phyloP scores from a whole-genome alignment of 2,113 vertebrate genomes.

The Fregata magnificens region DNA sequence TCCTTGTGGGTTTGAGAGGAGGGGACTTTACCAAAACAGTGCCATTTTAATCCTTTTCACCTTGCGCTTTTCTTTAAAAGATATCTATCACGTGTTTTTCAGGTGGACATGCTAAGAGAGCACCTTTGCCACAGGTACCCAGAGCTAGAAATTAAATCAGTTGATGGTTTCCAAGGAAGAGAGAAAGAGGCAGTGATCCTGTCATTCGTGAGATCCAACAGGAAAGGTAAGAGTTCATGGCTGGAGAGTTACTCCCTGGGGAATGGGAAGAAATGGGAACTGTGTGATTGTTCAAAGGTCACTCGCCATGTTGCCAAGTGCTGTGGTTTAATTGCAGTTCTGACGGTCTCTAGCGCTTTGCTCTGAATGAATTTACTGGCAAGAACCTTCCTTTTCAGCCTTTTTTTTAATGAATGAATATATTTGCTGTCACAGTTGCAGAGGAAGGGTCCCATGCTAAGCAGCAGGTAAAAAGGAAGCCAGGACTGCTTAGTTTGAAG shows the following conservation, averaged over 20 bases:
- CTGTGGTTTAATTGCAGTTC: background rate
- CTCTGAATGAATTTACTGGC: background rate
- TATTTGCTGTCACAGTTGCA: background rate
- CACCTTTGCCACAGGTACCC: constrained; percentile 81
- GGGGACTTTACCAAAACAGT: background rate
- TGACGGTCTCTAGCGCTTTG: background rate
- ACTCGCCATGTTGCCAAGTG: rapidly evolving
- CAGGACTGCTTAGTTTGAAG: background rate
- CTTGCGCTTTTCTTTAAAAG: background rate
- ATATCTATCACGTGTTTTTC: background rate
- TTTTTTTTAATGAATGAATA: background rate
- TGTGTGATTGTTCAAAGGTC: background rate
- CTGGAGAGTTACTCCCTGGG: rapidly evolving
- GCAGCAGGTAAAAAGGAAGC: background rate
- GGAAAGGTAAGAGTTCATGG: constrained; percentile 75
- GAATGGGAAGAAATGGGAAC: background rate
- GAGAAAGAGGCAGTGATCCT: constrained; percentile 96
- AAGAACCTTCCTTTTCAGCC: background rate
- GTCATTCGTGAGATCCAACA: constrained; percentile 92
- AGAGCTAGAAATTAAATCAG: constrained; percentile 90
- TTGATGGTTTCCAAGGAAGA: constrained; percentile 96
- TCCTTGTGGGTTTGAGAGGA: background rate
- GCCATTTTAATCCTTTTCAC: background rate
- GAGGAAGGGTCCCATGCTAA: background rate
- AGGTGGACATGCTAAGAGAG: constrained; percentile 94